phyloP scores from a whole-genome alignment of 2,797 vertebrate species.

The Schizothorax lantsangensis region DNA sequence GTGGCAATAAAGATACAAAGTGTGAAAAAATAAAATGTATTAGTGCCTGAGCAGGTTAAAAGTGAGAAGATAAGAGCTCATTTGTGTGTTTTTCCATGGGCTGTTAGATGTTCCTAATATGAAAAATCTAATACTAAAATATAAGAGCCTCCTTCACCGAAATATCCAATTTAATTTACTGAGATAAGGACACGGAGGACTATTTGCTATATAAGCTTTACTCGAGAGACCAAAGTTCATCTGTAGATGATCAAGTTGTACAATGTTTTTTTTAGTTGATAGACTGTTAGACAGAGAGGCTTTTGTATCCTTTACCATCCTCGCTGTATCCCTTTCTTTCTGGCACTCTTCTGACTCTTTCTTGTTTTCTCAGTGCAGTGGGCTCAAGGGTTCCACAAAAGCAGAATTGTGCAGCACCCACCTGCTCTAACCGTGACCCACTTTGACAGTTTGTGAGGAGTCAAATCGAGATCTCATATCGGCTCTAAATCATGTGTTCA shows the following conservation, averaged over 20 bases:
- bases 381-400: conserved; percentile 49
- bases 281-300: conserved; percentile 46
- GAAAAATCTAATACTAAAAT: conserved; percentile 7
- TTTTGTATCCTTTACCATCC: conserved; percentile 42
- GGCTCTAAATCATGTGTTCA: conserved; percentile 30
- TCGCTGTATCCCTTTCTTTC: conserved; percentile 16
- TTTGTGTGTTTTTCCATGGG: background rate
- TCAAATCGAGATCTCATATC: conserved; percentile 6
- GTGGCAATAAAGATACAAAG: background rate
- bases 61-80: background rate
- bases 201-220: conserved; percentile 23
- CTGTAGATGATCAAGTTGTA: conserved; percentile 50
- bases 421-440: conserved; percentile 45
- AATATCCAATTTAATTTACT: background rate
- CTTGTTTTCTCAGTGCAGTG: conserved; percentile 21
- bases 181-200: background rate
- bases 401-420: conserved; percentile 44
- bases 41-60: background rate
- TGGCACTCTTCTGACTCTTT: background rate
- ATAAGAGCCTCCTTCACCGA: background rate
- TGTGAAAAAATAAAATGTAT: background rate
- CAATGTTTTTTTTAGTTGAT: conserved; percentile 29
- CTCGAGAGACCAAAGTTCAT: background rate
- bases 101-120: background rate
- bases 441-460: conserved; percentile 10